Evolutionary conservation across 2,888 invertebrate species (phyloP), one percentile per base, ranked within the genome.

Genomic region (Anticlea derivata): DNA sequence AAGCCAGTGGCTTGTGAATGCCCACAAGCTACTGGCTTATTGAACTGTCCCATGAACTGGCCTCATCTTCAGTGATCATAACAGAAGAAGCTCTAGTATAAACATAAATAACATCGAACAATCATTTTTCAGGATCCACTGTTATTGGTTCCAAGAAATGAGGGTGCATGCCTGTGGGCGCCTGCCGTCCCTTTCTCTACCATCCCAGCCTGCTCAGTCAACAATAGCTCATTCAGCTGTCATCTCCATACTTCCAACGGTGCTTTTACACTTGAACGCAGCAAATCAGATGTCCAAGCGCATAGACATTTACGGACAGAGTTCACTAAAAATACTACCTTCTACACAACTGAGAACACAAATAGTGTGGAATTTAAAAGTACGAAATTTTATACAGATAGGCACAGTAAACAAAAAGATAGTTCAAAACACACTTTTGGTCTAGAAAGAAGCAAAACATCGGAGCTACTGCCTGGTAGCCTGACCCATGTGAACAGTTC

Each of bases 71-170:
- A n/a, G n/a, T n/a, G n/a, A n/a, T n/a, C n/a, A n/a, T n/a, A n/a
- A n/a, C n/a, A n/a, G n/a, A n/a, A n/a, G n/a, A n/a, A n/a, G n/a
- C n/a, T n/a, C 17, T 17, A 17, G 17, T 17, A 17, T 17, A 3
- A n/a, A n/a, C 4, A 17, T 17, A 17, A 17, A 3, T 17, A 31
- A 24, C 11, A 6, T 45, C 13, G 13, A 0, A 7, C 8, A 24
- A 6, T 40, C 30, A 31, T 8, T 37, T 58, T 76, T n/a, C 70
- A 91, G 91, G 91, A 93, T 73, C 93, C 93, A 0, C 76, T 93
- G 7, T 73, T 93, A 29, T 78, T 93, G 73, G 92, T 92, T 60
- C 93, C 93, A 6, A 83, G 93, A 58, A 93, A 93, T 75, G 92
- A 92, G 58, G 93, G 93, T 10, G 90, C 91, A 5, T 90, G 86